phyloP scores from a whole-genome alignment of 2,888 invertebrate species.

The Acleris sparsana region DNA sequence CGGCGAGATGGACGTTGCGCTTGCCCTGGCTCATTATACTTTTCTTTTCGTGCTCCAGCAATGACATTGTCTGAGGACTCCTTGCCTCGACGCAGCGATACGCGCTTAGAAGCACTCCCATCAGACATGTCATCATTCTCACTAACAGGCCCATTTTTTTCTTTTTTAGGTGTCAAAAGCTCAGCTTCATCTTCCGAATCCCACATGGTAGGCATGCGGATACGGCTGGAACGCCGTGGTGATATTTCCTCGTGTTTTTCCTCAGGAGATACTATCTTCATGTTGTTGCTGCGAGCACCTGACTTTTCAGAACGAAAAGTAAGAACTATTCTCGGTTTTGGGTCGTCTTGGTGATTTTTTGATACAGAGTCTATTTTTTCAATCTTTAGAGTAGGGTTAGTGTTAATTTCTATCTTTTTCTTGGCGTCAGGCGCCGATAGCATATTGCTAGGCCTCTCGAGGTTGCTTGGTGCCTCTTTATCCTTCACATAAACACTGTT shows the following conservation, averaged over 20 bases:
- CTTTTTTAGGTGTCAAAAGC: conserved; percentile 57
- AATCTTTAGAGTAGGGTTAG: conserved; percentile 51
- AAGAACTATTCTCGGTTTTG: conserved; percentile 84
- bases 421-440: conserved; percentile 64
- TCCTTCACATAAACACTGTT: conserved; percentile 24
- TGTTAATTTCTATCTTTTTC: conserved; percentile 62
- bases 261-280: conserved; percentile 78
- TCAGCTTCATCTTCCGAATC: conserved; percentile 70
- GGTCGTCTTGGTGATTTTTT: conserved; percentile 64
- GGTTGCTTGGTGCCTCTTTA: conserved; percentile 17
- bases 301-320: conserved; percentile 85
- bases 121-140: conserved; percentile 71
- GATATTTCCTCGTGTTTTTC: conserved; percentile 71
- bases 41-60: conserved; percentile 89
- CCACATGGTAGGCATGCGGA: conserved; percentile 58
- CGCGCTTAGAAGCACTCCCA: conserved; percentile 82
- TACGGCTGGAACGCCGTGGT: conserved; percentile 65
- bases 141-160: conserved; percentile 58
- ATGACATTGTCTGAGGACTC: conserved; percentile 85
- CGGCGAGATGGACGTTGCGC: conserved; percentile 73
- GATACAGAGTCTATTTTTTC: conserved; percentile 60
- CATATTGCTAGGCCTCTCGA: conserved; percentile 56
- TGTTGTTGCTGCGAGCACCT: conserved; percentile 77
- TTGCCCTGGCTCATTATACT: conserved; percentile 81
- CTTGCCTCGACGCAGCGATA: conserved; percentile 85